Base-by-base conservation (phyloP, 2,888 invertebrate species). In the Macrophya alboannulata region DNA sequence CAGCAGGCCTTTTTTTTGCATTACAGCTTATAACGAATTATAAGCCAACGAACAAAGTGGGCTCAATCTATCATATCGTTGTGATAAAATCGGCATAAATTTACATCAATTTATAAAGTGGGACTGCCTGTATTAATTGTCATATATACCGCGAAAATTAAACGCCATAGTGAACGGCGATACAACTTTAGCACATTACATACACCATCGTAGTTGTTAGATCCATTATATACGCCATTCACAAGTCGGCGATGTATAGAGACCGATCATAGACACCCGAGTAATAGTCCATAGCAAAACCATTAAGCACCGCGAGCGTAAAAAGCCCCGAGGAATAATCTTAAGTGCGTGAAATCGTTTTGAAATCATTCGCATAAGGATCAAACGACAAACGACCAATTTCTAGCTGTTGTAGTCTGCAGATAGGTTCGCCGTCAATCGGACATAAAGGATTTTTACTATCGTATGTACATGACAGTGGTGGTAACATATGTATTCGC, bases 31-130 rank as follows among this genome's bases (percentile, higher is more conserved):
- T 43, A 21, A 62, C 21, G 21, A 62, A 81, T 62, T 59, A 81
- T 43, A 81, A 4, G n/a, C 21, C 59, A 15, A 43, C 40, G 62
- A 21, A 81, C 81, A 62, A 81, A 81, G 81, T 81, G 62, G 62
- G 81, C 59, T 81, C 59, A 25, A 62, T 81, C 43, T 62, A 62
- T 43, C 59, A 59, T 31, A 48, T 45, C 45, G 85, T 65, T 40
- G 15, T 81, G 85, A 85, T 85, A 79, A 85, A 85, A 85, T 85
- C 85, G 25, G 68, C 65, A 59, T 59, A 79, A 85, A 85, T 85
- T 85, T 85, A 45, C 77, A 79, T 85, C 17, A 43, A 43, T 59
- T n/a, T 40, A 31, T 5, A 31, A 68, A 85, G 8, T 15, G n/a
- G 65, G 45, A 65, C 31, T 40, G 55, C 45, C 72, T 84, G 25